phyloP scores from a whole-genome alignment of 1,140 invertebrate genomes.

The Drosophila mayri region DNA sequence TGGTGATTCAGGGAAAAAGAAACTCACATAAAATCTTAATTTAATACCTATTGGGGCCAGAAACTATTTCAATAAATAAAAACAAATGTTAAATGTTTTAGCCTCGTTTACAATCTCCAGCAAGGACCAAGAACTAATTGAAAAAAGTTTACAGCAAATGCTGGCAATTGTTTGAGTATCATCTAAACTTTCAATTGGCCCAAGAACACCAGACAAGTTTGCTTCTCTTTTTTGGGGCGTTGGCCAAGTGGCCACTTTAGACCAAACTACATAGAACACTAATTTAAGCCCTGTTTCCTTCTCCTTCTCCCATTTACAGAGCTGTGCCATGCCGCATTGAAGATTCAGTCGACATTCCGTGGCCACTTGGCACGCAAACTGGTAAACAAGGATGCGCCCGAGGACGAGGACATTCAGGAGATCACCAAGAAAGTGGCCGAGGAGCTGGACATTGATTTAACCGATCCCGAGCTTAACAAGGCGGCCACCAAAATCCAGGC shows the following conservation, averaged over 20 bases:
- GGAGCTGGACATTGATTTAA: constrained; percentile 92
- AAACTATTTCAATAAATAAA: constrained; percentile 16
- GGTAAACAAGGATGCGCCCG: constrained; percentile 85
- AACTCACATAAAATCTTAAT: background rate
- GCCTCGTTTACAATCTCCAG: too few species aligned
- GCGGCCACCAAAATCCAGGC: constrained; percentile 97
- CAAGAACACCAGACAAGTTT: constrained; percentile 28
- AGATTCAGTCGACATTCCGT: constrained; percentile 96
- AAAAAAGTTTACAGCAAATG: constrained; percentile 54
- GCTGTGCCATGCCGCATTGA: constrained; percentile 94
- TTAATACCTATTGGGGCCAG: background rate
- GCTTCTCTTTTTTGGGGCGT: constrained; percentile 28
- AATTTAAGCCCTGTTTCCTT: constrained; percentile 25
- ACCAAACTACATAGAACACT: constrained; percentile 26
- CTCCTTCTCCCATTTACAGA: constrained; percentile 86
- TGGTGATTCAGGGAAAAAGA: background rate
- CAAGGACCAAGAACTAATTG: constrained; percentile 46
- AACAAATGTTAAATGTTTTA: background rate
- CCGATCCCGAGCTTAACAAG: constrained; percentile 94
- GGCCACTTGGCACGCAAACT: constrained; percentile 95
- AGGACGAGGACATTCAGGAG: constrained; percentile 85
- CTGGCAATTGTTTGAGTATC: constrained; percentile 45
- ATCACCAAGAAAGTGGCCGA: constrained; percentile 86
- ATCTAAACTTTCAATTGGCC: constrained; percentile 55
- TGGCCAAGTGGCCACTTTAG: constrained; percentile 58